Evolutionary conservation across 2,888 invertebrate species (phyloP).

Genomic region (Anthrax anthrax): DNA sequence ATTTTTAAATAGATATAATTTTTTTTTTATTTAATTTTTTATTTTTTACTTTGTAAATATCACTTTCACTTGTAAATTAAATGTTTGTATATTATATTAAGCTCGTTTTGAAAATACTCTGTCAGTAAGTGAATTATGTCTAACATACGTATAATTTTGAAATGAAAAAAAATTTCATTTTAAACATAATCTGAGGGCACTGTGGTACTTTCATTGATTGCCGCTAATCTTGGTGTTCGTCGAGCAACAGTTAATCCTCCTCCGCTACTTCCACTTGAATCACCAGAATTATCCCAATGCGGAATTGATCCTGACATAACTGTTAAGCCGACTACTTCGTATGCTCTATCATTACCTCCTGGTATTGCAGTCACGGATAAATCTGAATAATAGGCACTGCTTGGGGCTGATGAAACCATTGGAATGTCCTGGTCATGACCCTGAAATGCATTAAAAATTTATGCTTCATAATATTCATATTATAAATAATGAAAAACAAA

Average conservation of each 20-base stretch:
- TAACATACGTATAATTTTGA: neutral
- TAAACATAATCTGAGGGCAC: slow-evolving; percentile 46
- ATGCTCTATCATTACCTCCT: slow-evolving; percentile 38
- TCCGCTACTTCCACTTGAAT: slow-evolving; percentile 22
- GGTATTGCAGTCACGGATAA: slow-evolving; percentile 41
- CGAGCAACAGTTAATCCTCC: slow-evolving; percentile 24
- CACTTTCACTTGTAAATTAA: slow-evolving; percentile 1
- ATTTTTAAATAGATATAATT: neutral
- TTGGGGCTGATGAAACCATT: slow-evolving; percentile 47
- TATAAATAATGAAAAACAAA: neutral
- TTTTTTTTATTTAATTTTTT: neutral
- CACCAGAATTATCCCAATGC: slow-evolving; percentile 29
- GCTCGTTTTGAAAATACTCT: slow-evolving; percentile 3
- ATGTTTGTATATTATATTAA: neutral
- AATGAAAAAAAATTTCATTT: neutral
- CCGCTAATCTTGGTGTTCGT: slow-evolving; percentile 36
- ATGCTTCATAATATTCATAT: neutral
- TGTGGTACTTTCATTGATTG: slow-evolving; percentile 43
- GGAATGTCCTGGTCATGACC: slow-evolving; percentile 37
- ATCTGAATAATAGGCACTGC: slow-evolving; percentile 61
- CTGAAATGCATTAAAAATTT: slow-evolving; percentile 21
- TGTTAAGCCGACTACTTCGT: slow-evolving; percentile 44
- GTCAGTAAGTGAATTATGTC: neutral
- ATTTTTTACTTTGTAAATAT: slow-evolving; percentile 3
- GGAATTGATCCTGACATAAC: slow-evolving; percentile 37